Evolutionary conservation across 53 echinoderm and acorn worm species (phyloP), one percentile per base, ranked within the genome.

Genomic region (Astropecten irregularis): DNA sequence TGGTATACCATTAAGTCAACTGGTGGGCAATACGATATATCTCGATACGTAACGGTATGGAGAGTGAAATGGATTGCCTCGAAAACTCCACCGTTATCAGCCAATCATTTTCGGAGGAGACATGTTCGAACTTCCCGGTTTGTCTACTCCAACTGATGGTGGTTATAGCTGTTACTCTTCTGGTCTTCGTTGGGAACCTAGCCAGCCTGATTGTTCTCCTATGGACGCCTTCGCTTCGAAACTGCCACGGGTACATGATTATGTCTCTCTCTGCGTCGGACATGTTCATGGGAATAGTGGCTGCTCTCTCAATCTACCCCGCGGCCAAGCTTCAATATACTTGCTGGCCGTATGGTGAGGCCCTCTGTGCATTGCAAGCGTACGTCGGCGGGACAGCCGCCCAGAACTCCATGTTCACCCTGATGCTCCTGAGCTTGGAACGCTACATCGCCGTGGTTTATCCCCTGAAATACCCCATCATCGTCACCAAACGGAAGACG

Each of bases 241-340:
- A 73, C 56, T 31, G 58, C 28, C 76, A 76, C n/a, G 76, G 76
- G 25, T 76, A 22, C 40, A 38, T 76, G 25, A 26, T 76, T 56
- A n/a, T 73, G 21, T 73, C 74, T 9, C 74, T 73, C 15, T 73
- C 74, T 1, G 26, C 14, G 23, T 54, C 74, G 21, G 74, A 73
- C 26, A 31, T 73, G 8, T 20, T 73, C 14, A 73, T 38, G 20
- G 74, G 74, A n/a, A 11, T 39, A 5, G 26, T 73, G 22, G 20
- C 56, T 5, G 13, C 55, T n/a, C 4, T 73, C 3, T 0, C 76
- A 10, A 57, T 57, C 13, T 76, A 76, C 23, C 76, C 76, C 8
- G 54, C 74, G 10, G 74, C 74, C 25, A 54, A 37, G 22, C 38
- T 52, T 27, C 40, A 21, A 15, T 22, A 56, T 32, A 57, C 25